phyloP scores from a whole-genome alignment of 1,140 invertebrate genomes.

The Diplogasteroides magnus region DNA sequence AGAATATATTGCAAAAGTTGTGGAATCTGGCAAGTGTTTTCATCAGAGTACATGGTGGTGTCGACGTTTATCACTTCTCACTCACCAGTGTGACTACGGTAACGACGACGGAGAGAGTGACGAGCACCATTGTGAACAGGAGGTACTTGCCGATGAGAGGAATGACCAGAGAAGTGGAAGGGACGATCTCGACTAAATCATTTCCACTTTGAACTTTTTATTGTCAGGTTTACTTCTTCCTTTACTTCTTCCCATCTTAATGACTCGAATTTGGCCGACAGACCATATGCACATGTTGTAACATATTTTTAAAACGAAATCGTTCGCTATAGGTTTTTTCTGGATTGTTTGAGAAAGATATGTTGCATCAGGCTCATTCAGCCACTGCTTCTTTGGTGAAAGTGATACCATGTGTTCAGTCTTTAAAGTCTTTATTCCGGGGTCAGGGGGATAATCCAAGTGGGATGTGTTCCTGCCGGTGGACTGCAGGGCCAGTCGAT shows the following conservation, averaged over 20 bases:
- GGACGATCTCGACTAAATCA: constrained; percentile 90
- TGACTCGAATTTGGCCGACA: too few relatives aligned
- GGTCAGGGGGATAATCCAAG: too few relatives aligned
- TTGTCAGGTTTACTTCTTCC: constrained; percentile 35
- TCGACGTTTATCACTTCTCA: background rate
- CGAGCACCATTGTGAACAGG: constrained; percentile 97
- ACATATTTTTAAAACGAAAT: too few relatives aligned
- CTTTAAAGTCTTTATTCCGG: too few relatives aligned
- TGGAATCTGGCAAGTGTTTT: constrained; percentile 5
- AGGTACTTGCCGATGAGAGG: constrained; percentile 99
- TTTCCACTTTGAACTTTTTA: too few relatives aligned
- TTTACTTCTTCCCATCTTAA: background rate
- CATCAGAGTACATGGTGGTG: constrained; percentile 1
- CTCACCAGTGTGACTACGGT: constrained; percentile 82
- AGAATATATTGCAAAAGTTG: too few relatives aligned
- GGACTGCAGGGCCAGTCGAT: too few relatives aligned
- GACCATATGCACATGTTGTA: too few relatives aligned
- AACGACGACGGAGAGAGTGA: constrained; percentile 93
- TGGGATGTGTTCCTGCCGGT: too few relatives aligned
- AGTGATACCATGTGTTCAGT: too few relatives aligned
- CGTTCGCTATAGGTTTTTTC: background rate
- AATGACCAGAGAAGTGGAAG: constrained; percentile 92
- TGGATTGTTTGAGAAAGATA: constrained; percentile 65
- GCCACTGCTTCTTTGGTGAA: too few relatives aligned
- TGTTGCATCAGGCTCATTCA: too few relatives aligned